Evolutionary conservation across 2,797 vertebrate species (phyloP).

Genomic region (Aphelocoma californica): DNA sequence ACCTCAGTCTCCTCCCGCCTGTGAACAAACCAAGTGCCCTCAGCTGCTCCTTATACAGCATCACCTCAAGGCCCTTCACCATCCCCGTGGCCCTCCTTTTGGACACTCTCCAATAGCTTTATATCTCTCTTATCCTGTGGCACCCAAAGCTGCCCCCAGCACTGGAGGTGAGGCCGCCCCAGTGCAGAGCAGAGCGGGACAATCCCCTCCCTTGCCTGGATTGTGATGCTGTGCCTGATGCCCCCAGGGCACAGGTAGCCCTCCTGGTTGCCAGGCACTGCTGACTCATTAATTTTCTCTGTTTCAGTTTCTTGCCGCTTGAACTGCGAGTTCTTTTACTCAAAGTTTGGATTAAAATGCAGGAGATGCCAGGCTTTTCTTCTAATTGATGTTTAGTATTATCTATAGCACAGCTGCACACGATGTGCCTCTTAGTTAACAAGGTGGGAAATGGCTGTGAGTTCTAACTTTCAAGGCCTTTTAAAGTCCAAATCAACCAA

Average conservation of each 20-base stretch:
- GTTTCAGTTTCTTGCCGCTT: too few species aligned
- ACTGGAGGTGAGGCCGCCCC: accelerated
- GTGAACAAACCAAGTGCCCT: background rate
- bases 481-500: too few species aligned
- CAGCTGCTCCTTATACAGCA: accelerated
- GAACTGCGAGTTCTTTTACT: too few species aligned
- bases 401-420: too few species aligned
- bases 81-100: accelerated
- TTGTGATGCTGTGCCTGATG: accelerated
- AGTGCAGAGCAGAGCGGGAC: background rate
- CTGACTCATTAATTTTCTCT: background rate
- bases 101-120: accelerated
- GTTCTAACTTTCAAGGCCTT: too few species aligned
- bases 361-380: too few species aligned
- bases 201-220: accelerated
- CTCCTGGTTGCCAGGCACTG: background rate
- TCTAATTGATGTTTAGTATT: too few species aligned
- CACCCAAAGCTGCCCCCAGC: background rate
- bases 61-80: background rate
- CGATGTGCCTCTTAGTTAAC: too few species aligned
- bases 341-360: too few species aligned
- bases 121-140: accelerated
- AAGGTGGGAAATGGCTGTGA: too few species aligned
- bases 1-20: background rate
- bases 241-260: accelerated